These are phyloP conservation scores for Terebella lapidaria DNA, from an alignment of 2,888 invertebrate genomes.

Conservation along the genomic window DNA sequence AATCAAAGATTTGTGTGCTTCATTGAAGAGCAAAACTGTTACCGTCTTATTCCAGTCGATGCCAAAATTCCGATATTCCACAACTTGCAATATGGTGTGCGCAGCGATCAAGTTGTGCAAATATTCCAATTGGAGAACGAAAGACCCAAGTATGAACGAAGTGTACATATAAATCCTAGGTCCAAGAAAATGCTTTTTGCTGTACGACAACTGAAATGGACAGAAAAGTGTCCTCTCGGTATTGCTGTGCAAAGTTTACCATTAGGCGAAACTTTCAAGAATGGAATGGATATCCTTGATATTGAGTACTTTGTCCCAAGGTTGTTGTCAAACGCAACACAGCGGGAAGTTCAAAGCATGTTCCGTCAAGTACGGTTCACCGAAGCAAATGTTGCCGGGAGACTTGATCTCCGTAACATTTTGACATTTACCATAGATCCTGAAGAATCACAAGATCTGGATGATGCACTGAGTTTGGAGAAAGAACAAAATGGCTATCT, in stretches of 20 bases:
- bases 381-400: conserved; percentile 17
- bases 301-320: background rate
- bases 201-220: conserved; percentile 3
- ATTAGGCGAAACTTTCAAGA: background rate
- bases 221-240: background rate
- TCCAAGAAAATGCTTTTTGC: conserved; percentile 3
- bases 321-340: background rate
- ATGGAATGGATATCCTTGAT: background rate
- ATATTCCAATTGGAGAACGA: background rate
- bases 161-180: too few species aligned
- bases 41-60: conserved; percentile 4
- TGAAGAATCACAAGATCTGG: conserved; percentile 81
- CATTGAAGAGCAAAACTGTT: conserved; percentile 1
- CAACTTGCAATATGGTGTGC: background rate
- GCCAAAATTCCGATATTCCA: conserved; percentile 6
- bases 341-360: background rate
- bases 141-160: background rate
- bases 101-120: background rate
- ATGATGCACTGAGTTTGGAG: conserved; percentile 77
- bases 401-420: conserved; percentile 55
- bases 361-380: background rate
- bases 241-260: background rate
- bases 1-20: conserved; percentile 2
- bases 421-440: conserved; percentile 92
- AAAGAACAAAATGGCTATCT: conserved; percentile 64